Base-by-base conservation (phyloP, 2,797 vertebrate genomes). In the Crocidura indochinensis region DNA sequence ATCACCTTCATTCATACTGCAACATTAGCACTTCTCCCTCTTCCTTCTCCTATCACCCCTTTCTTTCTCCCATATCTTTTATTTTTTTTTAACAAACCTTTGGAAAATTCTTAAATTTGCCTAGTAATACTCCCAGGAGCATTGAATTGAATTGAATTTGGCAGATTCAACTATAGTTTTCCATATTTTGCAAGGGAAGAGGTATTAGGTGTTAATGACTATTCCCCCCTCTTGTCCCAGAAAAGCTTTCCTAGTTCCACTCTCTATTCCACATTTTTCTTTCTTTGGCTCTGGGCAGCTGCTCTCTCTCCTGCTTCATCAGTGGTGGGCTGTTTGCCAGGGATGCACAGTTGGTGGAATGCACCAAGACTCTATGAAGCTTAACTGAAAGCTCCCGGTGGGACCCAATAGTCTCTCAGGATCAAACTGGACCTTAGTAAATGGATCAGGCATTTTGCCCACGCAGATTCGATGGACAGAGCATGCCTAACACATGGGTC, bases 71-170 rank as follows among this genome's bases (percentile, higher is more conserved):
- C 26, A 49, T 20, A 31, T 80, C 74, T 8, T 87, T 87, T 75
- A 53, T 62, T 20, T 27, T 80, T 74, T 8, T 87, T 87, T 75
- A 53, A 31, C 68, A 29, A n/a, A 31, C 56, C 51, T 82, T 72
- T 79, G 71, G n/a, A 60, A 62, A 47, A 29, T 78, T 78, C 15
- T 26, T 51, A 73, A 84, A 44, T 75, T 81, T 81, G 68, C 44
- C 20, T 75, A 38, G 24, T 51, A 4, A 65, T 82, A 74, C 51
- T 10, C 76, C n/a, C 22, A 19, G 64, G 38, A 81, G 60, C 76
- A 44, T 27, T 75, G 72, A 74, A n/a, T 44, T 79, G 73, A 74
- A 84, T 68, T 81, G 81, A 74, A 84, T 68, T 81, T 81, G 60
- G 44, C 72, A 4, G 4, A 46, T 49, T 94, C 20, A 46, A 0